Evolutionary conservation across 2,888 invertebrate species (phyloP).

Genomic region (Dynastes maya): DNA sequence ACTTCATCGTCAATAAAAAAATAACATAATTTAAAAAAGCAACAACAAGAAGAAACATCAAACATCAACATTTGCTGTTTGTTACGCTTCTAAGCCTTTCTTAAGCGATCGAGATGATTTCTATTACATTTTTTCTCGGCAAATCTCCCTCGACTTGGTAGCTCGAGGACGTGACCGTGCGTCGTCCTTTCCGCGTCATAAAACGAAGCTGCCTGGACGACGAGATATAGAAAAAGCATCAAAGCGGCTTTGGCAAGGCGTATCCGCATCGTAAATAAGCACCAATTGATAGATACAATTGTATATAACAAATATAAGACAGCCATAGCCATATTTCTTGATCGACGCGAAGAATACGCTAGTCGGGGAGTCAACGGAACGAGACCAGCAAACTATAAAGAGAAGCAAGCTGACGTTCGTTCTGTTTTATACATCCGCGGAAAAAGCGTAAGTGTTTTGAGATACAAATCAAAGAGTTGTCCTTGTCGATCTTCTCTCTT

Average conservation of each 20-base stretch:
- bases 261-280: slow-evolving; percentile 48
- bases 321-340: slow-evolving; percentile 58
- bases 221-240: slow-evolving; percentile 7
- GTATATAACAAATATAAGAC: slow-evolving; percentile 59
- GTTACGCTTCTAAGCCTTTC: too few relatives aligned
- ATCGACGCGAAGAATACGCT: slow-evolving; percentile 27
- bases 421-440: slow-evolving; percentile 30
- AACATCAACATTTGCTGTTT: background rate
- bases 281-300: slow-evolving; percentile 57
- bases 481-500: background rate
- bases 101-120: too few relatives aligned
- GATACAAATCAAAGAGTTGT: slow-evolving; percentile 58
- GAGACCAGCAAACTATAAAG: too few relatives aligned
- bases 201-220: background rate
- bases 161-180: background rate
- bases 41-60: background rate
- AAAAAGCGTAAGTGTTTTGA: slow-evolving; percentile 56
- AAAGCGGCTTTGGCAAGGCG: slow-evolving; percentile 41
- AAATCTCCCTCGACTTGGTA: too few relatives aligned
- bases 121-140: too few relatives aligned
- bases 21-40: too few relatives aligned
- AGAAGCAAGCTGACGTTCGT: slow-evolving; percentile 13
- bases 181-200: slow-evolving; percentile 4
- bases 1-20: too few relatives aligned
- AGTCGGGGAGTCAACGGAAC: too few relatives aligned